Percentiles rank a stretch among this genome's conserved stretches.
phyloP scores from a whole-genome alignment of 2,797 vertebrate species.

The Eremophila alpestris region DNA sequence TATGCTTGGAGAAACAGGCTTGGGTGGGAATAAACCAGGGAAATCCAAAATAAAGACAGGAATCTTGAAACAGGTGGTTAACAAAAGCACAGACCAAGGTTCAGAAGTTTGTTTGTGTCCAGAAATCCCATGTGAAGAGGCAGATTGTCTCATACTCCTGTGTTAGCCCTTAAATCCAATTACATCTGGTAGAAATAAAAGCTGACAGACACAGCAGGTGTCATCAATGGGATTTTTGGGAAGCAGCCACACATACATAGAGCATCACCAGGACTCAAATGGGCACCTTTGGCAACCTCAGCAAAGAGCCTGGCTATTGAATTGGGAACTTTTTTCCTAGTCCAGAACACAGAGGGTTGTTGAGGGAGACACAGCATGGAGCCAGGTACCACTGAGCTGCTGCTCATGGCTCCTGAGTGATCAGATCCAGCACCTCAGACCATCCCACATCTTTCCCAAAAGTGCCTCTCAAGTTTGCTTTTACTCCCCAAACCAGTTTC shows the following conservation, averaged over 20 bases:
- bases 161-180: not conserved
- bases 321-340: not conserved
- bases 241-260: not conserved
- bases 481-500: not conserved
- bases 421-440: not conserved
- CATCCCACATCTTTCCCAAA: not conserved
- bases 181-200: conserved; percentile 43
- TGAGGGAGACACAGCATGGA: not conserved
- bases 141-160: conserved; percentile 3
- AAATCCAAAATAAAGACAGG: not conserved
- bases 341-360: not conserved
- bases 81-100: not conserved
- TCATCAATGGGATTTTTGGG: not conserved
- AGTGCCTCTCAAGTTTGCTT: not conserved
- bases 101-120: not conserved
- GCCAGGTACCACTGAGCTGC: not conserved
- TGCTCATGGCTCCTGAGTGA: accelerated
- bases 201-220: conserved; percentile 50
- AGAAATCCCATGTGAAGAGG: not conserved
- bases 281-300: conserved; percentile 33
- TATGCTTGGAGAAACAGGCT: not conserved
- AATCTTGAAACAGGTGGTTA: not conserved
- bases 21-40: not conserved
- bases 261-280: not conserved
- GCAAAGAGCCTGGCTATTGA: not conserved